Base-by-base conservation (phyloP, 2,888 invertebrate genomes). In the Apamea sordens region DNA sequence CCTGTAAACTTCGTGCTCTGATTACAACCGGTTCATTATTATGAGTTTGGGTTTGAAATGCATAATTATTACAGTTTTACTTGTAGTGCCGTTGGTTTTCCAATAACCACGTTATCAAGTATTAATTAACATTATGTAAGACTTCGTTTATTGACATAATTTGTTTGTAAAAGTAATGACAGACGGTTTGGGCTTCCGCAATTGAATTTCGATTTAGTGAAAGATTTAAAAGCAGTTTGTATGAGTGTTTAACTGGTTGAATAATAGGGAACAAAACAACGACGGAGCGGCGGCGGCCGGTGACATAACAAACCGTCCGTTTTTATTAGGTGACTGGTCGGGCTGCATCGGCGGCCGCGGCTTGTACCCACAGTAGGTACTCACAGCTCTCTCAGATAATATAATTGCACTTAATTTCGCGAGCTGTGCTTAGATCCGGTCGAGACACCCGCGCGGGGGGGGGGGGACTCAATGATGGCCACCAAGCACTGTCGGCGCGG, bases 221-320 rank as follows among this genome's bases (percentile, higher is more conserved):
- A 75, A 79, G 56, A 73, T 84, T 74, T 73, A 64, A 86, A 75
- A 80, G 68, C 47, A 67, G 68, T 73, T 87, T 80, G 76, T 87
- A 63, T 72, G 73, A 84, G 68, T 71, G 70, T 77, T 75, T 67
- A 83, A 63, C 74, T 74, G 85, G 68, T 86, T 86, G 77, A 76
- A 87, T 86, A 86, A 86, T 63, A 84, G 70, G 77, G 87, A 86
- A 50, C 85, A 86, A 86, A 86, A 86, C 87, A 87, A 85, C 80
- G 59, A 70, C 2, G 28, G 15, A 4, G 50, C 67, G 65, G 68
- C n/a, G 53, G 53, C 50, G 76, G 50, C 36, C 15, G 68, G 21
- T 71, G 71, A 71, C 61, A 67, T 87, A 85, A 85, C 85, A 1
- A 18, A 41, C 82, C n/a, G 36, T 7, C 36, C 61, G 68, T 50